Percentiles rank a stretch among this genome's conserved stretches.
Evolutionary conservation across 2,888 invertebrate species (phyloP).

Genomic region (Brenthis hecate): DNA sequence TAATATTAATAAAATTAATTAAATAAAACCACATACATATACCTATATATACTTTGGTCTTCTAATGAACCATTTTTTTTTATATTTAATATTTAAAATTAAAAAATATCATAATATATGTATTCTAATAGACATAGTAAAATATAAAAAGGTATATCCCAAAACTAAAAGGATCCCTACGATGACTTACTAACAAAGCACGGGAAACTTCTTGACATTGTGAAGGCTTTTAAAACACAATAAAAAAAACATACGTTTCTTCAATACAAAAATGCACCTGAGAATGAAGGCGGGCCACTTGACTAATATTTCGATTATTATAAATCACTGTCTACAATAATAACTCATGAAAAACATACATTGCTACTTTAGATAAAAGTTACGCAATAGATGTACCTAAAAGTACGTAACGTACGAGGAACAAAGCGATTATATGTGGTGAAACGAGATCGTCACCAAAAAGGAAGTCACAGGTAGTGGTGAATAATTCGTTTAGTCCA

Average conservation of each 20-base stretch:
- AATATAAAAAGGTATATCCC: too few species aligned
- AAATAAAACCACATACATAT: too few species aligned
- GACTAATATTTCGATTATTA: constrained; percentile 78
- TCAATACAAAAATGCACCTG: constrained; percentile 82
- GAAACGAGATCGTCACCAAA: constrained; percentile 41
- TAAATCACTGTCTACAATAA: constrained; percentile 58
- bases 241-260: constrained; percentile 74
- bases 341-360: constrained; percentile 42
- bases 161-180: constrained; percentile 51
- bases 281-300: constrained; percentile 81
- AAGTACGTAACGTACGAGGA: constrained; percentile 49
- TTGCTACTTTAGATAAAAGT: constrained; percentile 35
- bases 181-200: constrained; percentile 73
- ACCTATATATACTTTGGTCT: too few species aligned
- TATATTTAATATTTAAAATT: too few species aligned
- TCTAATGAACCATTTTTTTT: too few species aligned
- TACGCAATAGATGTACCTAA: not conserved
- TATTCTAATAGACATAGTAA: too few species aligned
- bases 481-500: constrained; percentile 80
- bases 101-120: too few species aligned
- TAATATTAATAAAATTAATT: too few species aligned
- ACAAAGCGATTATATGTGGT: constrained; percentile 26
- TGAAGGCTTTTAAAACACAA: constrained; percentile 71
- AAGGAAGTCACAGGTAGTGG: constrained; percentile 76
- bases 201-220: constrained; percentile 72